Conservation (phyloP, 1,140 invertebrate genomes). For the Sminthurinus signatus region DNA sequence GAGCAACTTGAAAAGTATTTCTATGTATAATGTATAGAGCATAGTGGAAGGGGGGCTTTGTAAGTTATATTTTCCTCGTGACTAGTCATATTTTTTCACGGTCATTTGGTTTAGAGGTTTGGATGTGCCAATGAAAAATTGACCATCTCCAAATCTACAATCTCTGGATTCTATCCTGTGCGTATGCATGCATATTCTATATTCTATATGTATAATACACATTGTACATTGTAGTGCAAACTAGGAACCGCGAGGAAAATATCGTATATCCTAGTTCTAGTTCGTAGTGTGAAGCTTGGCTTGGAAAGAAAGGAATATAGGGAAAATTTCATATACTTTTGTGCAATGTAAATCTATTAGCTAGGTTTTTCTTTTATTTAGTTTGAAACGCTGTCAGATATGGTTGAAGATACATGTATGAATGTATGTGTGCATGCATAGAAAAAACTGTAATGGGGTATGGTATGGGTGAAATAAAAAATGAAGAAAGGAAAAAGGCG, state of each 20-base stretch:
- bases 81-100: conserved; percentile 1
- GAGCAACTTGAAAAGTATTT: too few relatives aligned
- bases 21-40: too few relatives aligned
- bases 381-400: too few relatives aligned
- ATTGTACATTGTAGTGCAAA: neutral
- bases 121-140: conserved; percentile 15
- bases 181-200: neutral
- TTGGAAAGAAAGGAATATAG: neutral
- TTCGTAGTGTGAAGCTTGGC: neutral
- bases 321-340: too few relatives aligned
- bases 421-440: too few relatives aligned
- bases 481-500: too few relatives aligned
- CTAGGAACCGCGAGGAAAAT: neutral
- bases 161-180: neutral
- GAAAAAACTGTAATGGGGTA: too few relatives aligned
- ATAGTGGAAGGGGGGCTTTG: too few relatives aligned
- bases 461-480: too few relatives aligned
- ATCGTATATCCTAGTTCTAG: neutral
- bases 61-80: neutral
- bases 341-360: too few relatives aligned
- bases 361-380: too few relatives aligned
- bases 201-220: neutral
- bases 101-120: conserved; percentile 7
- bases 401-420: too few relatives aligned
- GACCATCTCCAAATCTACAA: neutral